Evolutionary conservation across 2,113 vertebrate species (phyloP).

Genomic region (Dolichotis patagonum): DNA sequence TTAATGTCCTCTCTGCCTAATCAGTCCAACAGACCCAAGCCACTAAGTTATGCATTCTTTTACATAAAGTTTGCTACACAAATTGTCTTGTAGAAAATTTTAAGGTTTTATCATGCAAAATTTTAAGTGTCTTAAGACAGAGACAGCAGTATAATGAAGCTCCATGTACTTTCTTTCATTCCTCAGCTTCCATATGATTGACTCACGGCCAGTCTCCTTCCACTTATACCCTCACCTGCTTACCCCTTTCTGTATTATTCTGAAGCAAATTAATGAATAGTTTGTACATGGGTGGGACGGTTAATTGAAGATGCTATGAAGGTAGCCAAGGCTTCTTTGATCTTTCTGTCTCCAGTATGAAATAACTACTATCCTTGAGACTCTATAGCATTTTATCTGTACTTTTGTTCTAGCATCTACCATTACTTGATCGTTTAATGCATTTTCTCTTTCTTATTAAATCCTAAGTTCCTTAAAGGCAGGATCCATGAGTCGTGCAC

Average conservation of each 20-base stretch:
- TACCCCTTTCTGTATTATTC: not conserved
- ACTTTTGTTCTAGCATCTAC: conserved; percentile 26
- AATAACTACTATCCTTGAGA: not conserved
- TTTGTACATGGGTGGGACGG: not conserved
- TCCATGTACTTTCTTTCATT: not conserved
- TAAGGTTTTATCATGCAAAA: conserved; percentile 12
- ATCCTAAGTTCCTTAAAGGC: not conserved
- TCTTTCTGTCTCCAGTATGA: not conserved
- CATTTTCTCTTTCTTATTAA: not conserved
- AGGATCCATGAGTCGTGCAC: not conserved
- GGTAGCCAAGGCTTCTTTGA: not conserved
- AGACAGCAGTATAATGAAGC: not conserved
- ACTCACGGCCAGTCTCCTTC: not conserved
- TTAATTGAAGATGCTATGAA: not conserved
- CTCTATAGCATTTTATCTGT: not conserved
- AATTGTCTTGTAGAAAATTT: not conserved
- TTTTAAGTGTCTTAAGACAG: not conserved
- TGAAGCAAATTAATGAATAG: conserved; percentile 2
- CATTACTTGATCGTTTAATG: not conserved
- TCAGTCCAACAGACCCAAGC: not conserved
- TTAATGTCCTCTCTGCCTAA: not conserved
- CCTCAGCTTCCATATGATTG: not conserved
- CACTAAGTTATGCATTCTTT: conserved; percentile 6
- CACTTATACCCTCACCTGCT: not conserved
- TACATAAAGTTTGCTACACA: not conserved